Evolutionary conservation across 1,140 invertebrate genomes (phyloP).

Genomic region (Brachionus asplanchnoidis): DNA sequence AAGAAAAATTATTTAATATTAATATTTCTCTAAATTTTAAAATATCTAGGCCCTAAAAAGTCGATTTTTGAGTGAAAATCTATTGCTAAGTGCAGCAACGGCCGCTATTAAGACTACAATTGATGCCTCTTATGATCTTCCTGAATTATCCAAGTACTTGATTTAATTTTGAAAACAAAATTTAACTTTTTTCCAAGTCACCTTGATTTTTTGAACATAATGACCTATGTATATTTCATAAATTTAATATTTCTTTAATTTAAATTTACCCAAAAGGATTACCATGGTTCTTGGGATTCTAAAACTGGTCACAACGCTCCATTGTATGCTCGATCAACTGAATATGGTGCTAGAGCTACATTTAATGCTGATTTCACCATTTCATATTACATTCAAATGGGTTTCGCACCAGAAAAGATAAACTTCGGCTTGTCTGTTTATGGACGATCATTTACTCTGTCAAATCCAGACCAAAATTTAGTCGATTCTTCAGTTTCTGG

Average conservation of each 20-base stretch:
- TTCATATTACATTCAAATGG: slow-evolving; percentile 70
- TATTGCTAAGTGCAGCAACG: slow-evolving; percentile 46
- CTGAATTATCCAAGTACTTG: slow-evolving; percentile 64
- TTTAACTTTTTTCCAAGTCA: not conserved
- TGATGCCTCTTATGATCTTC: slow-evolving; percentile 67
- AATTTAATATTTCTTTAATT: slow-evolving; percentile 84
- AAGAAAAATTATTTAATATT: not conserved
- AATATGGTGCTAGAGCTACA: slow-evolving; percentile 24
- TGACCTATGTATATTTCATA: slow-evolving; percentile 65
- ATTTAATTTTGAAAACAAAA: slow-evolving; percentile 55
- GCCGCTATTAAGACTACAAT: slow-evolving; percentile 43
- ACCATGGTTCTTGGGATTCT: slow-evolving; percentile 21
- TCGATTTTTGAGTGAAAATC: slow-evolving; percentile 42
- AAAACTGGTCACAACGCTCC: slow-evolving; percentile 14
- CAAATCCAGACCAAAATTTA: slow-evolving; percentile 76
- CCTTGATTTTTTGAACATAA: slow-evolving; percentile 33
- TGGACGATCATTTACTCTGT: slow-evolving; percentile 74
- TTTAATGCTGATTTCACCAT: slow-evolving; percentile 48
- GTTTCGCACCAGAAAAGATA: slow-evolving; percentile 73
- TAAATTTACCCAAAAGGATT: slow-evolving; percentile 65
- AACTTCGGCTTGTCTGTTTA: slow-evolving; percentile 80
- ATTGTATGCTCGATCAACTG: not conserved
- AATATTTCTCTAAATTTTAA: too few relatives aligned
- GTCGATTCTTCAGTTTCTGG: slow-evolving; percentile 79
- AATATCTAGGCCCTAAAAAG: slow-evolving; percentile 59